These are phyloP conservation scores for Pachyseris speciosa DNA, from an alignment of 64 coral and sea anemone genomes.

Conservation along the genomic window DNA sequence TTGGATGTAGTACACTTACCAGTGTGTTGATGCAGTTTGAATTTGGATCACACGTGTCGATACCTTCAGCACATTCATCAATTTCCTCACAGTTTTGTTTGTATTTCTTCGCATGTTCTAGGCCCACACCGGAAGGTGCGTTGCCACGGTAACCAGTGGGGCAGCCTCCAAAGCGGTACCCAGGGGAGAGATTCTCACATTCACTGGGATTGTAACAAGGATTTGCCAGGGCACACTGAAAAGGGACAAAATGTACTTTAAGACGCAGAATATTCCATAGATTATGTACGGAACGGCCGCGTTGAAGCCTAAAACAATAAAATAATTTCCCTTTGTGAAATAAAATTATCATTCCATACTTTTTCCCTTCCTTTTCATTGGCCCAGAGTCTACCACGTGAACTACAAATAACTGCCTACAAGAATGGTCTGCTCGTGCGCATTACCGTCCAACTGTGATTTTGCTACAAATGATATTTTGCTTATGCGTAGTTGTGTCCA, in stretches of 20 bases:
- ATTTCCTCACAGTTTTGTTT: slow-evolving; percentile 93
- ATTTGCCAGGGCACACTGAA: slow-evolving; percentile 74
- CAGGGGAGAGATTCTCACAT: slow-evolving; percentile 86
- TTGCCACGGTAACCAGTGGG: slow-evolving; percentile 92
- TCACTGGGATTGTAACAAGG: slow-evolving; percentile 75
- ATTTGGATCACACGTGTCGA: slow-evolving; percentile 82
- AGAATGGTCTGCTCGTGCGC: no score
- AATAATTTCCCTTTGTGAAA: no score
- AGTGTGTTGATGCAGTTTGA: slow-evolving; percentile 92
- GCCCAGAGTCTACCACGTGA: no score
- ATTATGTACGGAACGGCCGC: background rate
- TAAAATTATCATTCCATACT: no score
- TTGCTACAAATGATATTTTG: no score
- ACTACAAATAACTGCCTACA: no score
- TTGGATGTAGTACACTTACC: slow-evolving; percentile 28
- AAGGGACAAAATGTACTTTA: background rate
- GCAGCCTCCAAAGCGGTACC: slow-evolving; percentile 95
- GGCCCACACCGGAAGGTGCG: slow-evolving; percentile 90
- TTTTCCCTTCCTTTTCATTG: no score
- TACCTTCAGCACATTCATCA: slow-evolving; percentile 88
- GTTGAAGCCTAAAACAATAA: no score
- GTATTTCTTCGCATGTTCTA: slow-evolving; percentile 69
- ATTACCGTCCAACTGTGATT: no score
- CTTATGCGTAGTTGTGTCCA: no score
- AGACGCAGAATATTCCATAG: background rate